phyloP scores from a whole-genome alignment of 2,797 vertebrate genomes.

The Syngnathus acus region DNA sequence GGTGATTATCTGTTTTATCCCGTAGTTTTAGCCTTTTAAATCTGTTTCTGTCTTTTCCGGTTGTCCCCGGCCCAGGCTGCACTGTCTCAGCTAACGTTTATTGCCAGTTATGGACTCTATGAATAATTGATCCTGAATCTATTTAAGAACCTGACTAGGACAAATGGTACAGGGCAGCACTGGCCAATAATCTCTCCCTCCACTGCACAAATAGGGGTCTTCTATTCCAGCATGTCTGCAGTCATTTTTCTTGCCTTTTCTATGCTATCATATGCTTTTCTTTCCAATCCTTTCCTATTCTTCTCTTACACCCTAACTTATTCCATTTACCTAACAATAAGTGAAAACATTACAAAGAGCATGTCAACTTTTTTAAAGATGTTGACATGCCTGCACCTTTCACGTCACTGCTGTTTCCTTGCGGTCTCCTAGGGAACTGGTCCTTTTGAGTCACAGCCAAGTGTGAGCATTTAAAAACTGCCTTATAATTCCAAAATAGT shows the following conservation, averaged over 20 bases:
- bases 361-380: conserved; percentile 28
- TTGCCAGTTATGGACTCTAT: conserved; percentile 60
- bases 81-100: conserved; percentile 61
- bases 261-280: conserved; percentile 20
- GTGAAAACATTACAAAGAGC: conserved; percentile 45
- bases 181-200: conserved; percentile 60
- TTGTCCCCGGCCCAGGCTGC: conserved; percentile 22
- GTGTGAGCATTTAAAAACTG: conserved; percentile 45
- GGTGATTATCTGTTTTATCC: conserved; percentile 39
- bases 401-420: conserved; percentile 30
- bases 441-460: conserved; percentile 42
- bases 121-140: conserved; percentile 69
- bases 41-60: conserved; percentile 30
- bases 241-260: conserved; percentile 48
- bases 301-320: conserved; percentile 29
- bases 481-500: conserved; percentile 12
- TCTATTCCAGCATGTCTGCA: conserved; percentile 39
- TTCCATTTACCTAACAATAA: conserved; percentile 37
- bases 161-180: conserved; percentile 55
- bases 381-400: no score
- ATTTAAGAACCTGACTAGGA: conserved; percentile 67
- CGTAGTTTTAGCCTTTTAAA: conserved; percentile 30
- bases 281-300: conserved; percentile 31
- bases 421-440: conserved; percentile 36
- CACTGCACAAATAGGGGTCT: conserved; percentile 51